phyloP scores from a whole-genome alignment of 2,797 vertebrate species.

The Etheostoma perlongum region DNA sequence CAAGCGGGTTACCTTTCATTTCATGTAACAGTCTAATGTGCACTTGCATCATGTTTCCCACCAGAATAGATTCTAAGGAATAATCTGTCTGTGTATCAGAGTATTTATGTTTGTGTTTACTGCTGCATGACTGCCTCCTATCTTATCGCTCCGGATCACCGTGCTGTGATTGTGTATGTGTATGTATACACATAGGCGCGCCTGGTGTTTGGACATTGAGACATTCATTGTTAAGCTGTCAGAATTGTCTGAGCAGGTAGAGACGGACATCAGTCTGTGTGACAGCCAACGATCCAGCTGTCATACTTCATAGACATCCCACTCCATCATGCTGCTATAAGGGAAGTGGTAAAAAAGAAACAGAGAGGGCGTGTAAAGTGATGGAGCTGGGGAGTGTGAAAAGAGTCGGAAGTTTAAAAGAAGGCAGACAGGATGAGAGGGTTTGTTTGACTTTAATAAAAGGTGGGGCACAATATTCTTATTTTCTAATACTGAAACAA shows the following conservation, averaged over 20 bases:
- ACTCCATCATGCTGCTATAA: constrained; percentile 74
- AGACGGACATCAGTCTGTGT: constrained; percentile 78
- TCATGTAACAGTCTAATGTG: constrained; percentile 9
- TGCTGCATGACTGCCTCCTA: constrained; percentile 14
- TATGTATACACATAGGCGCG: constrained; percentile 5
- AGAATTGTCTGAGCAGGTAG: constrained; percentile 64
- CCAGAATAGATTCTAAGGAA: constrained; percentile 29
- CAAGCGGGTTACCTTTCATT: constrained; percentile 14
- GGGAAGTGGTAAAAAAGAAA: constrained; percentile 29
- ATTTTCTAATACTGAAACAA: not conserved
- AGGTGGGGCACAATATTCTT: not conserved
- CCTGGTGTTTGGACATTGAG: constrained; percentile 65
- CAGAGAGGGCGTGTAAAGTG: constrained; percentile 6
- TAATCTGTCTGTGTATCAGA: constrained; percentile 27
- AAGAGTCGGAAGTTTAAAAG: constrained; percentile 22
- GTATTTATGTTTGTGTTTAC: constrained; percentile 52
- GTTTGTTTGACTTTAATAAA: constrained; percentile 26
- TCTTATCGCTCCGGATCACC: constrained; percentile 47
- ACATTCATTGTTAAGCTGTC: constrained; percentile 76
- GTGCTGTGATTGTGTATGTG: constrained; percentile 36
- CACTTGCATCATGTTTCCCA: constrained; percentile 10
- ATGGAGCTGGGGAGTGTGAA: constrained; percentile 26
- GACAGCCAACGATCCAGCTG: constrained; percentile 79
- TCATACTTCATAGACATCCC: constrained; percentile 66
- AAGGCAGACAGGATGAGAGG: constrained; percentile 7